Evolutionary conservation across 2,797 vertebrate species (phyloP).

Genomic region (Danio tinwini): DNA sequence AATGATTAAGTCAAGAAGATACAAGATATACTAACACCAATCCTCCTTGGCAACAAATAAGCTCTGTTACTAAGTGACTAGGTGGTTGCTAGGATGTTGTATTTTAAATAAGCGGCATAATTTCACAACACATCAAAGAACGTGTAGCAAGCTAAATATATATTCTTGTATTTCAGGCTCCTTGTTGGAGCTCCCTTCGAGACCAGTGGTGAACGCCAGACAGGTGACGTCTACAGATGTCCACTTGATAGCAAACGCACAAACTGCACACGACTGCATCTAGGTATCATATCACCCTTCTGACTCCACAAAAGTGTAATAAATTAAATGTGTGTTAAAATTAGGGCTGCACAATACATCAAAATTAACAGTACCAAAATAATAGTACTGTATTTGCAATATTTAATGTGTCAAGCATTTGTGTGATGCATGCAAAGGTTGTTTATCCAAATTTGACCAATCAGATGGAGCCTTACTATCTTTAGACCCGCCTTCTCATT

Average conservation of each 20-base stretch:
- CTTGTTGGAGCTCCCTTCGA: constrained; percentile 87
- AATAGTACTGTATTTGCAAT: no score
- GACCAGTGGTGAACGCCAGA: constrained; percentile 82
- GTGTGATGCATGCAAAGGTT: no score
- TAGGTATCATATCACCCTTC: constrained; percentile 68
- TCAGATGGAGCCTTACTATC: no score
- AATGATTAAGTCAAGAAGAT: no score
- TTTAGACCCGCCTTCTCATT: no score
- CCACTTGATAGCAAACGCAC: constrained; percentile 68
- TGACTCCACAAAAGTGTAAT: not conserved
- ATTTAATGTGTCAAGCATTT: no score
- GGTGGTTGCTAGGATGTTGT: not conserved
- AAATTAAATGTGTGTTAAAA: not conserved
- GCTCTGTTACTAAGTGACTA: no score
- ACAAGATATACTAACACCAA: no score
- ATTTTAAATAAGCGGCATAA: not conserved
- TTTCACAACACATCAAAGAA: not conserved
- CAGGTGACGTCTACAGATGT: constrained; percentile 87
- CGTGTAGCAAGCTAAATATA: not conserved
- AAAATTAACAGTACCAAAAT: no score
- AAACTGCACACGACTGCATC: constrained; percentile 85
- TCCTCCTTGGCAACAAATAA: no score
- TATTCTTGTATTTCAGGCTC: constrained; percentile 72
- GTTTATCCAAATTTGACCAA: no score
- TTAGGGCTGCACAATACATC: no score